Conservation (phyloP, 2,797 vertebrate species). For the Capromys pilorides region DNA sequence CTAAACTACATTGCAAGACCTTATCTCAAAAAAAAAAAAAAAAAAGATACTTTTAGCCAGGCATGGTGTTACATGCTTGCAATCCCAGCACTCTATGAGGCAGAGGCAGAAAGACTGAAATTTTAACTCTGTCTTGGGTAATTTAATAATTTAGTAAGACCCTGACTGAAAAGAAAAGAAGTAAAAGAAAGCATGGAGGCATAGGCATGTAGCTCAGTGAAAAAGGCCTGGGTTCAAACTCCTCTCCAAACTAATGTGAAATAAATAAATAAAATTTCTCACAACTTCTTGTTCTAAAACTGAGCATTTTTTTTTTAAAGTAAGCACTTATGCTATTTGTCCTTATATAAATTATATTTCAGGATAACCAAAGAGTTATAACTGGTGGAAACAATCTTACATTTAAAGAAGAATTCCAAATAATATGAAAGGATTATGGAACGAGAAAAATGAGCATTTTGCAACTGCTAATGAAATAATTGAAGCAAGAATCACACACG, state of each 20-base stretch:
- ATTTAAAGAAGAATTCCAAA: constrained; percentile 61
- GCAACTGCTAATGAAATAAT: constrained; percentile 21
- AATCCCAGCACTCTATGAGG: neutral
- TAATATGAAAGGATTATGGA: constrained; percentile 29
- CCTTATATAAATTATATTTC: constrained; percentile 49
- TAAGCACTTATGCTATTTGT: constrained; percentile 32
- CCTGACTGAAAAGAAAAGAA: neutral
- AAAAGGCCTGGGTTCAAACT: neutral
- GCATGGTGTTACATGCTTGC: neutral
- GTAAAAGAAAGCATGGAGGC: neutral
- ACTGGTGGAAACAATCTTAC: constrained; percentile 5
- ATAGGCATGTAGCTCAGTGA: neutral
- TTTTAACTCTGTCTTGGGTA: neutral
- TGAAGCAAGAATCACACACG: constrained; percentile 27
- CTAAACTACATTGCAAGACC: no score
- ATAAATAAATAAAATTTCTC: neutral
- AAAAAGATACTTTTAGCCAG: neutral
- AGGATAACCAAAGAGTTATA: constrained; percentile 24
- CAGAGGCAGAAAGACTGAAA: neutral
- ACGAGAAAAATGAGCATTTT: constrained; percentile 47
- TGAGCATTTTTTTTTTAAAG: neutral
- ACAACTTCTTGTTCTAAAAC: constrained; percentile 37
- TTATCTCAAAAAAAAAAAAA: neutral
- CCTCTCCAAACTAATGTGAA: neutral
- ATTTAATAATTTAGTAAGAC: neutral